These are phyloP conservation scores for Macrosoma leucophasiata DNA, from an alignment of 2,888 invertebrate species.

Conservation along the genomic window DNA sequence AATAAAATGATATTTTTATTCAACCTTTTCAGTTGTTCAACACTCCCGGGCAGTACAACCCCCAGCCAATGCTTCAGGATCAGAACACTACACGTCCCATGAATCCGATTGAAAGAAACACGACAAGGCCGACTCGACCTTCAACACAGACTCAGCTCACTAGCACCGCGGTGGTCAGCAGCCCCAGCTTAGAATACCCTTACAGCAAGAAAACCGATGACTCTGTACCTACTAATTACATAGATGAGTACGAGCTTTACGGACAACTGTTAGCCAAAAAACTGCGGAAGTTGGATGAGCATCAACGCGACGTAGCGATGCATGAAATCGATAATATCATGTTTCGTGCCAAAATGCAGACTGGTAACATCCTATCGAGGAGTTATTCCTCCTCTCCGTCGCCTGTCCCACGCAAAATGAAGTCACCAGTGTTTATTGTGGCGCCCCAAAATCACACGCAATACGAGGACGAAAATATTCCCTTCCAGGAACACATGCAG, in stretches of 20 bases:
- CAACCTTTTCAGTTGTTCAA: too few relatives aligned
- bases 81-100: too few relatives aligned
- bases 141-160: too few relatives aligned
- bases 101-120: too few relatives aligned
- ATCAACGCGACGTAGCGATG: slow-evolving; percentile 60
- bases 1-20: too few relatives aligned
- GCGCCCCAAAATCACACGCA: slow-evolving; percentile 38
- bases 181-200: too few relatives aligned
- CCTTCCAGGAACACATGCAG: slow-evolving; percentile 35
- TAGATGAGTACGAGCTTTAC: slow-evolving; percentile 61
- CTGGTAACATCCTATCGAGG: slow-evolving; percentile 28
- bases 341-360: slow-evolving; percentile 58
- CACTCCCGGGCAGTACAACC: too few relatives aligned
- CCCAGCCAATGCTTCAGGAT: too few relatives aligned
- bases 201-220: slow-evolving; percentile 37
- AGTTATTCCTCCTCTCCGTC: slow-evolving; percentile 42
- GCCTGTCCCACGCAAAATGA: slow-evolving; percentile 39
- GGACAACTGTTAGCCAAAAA: slow-evolving; percentile 61
- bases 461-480: slow-evolving; percentile 48
- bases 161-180: too few relatives aligned
- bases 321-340: slow-evolving; percentile 65
- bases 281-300: slow-evolving; percentile 55
- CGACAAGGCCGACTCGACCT: too few relatives aligned
- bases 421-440: slow-evolving; percentile 52
- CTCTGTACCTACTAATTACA: slow-evolving; percentile 31